Evolutionary conservation across 2,888 invertebrate genomes (phyloP), one percentile per base, ranked within the genome.

Genomic region (Seira sanloemensis): DNA sequence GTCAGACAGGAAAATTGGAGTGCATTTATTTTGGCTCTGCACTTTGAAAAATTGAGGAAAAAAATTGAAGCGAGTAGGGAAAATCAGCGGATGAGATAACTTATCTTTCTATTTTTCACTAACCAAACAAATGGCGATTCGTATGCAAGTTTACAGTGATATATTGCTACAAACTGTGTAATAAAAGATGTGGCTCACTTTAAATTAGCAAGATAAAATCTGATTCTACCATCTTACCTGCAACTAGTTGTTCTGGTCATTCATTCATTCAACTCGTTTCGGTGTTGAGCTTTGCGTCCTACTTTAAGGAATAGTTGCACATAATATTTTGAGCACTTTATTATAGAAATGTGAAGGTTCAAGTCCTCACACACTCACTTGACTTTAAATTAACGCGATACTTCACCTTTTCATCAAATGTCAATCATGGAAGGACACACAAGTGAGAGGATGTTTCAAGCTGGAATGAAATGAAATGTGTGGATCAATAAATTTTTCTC

Each of bases 211-310:
- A 68, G 68, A 68, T 68, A 65, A 27, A 46, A 50, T 71, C 71
- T 50, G 71, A n/a, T n/a, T 71, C 50, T 50, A 74, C 62, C 62
- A 74, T 62, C 74, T 74, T 62, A 74, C 74, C 74, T 74, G 74
- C 54, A 25, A 21, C 50, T 72, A 50, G 72, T 72, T 58, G 21
- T 67, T 67, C 2, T 67, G 50, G 50, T 73, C 25, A 25, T 25
- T 58, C 54, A 46, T 46, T 76, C 76, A 68, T 68, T 68, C 68
- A 67, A 62, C 58, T 26, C 79, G 79, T 74, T 68, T 71, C 74
- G 73, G 73, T 80, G 72, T 72, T 68, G 68, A 80, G 27, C 5
- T 24, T 69, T 69, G 50, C 69, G 62, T 62, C 62, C 80, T 80
- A 74, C 80, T 74, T 68, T 67, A 58, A 73, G 46, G 73, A 72